Base-by-base conservation (phyloP, 2,888 invertebrate species). In the Tachina fera region DNA sequence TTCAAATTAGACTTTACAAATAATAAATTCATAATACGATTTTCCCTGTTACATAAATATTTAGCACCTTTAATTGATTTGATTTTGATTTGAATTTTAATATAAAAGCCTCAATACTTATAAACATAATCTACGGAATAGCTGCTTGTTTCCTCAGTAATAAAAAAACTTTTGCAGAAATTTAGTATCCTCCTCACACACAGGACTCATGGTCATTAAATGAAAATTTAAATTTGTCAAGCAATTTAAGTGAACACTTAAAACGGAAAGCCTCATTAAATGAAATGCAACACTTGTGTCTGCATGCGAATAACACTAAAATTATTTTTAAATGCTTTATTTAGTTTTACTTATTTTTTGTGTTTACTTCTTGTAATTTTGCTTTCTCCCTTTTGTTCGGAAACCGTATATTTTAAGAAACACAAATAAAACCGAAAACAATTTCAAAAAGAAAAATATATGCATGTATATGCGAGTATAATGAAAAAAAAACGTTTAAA, bases 241-340 rank as follows among this genome's bases (percentile, higher is more conserved):
- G 56, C 47, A 67, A 43, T 80, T 74, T 58, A 65, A 67, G 41
- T 6, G 11, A 49, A 61, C n/a, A 53, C 13, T 63, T 10, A n/a
- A 31, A 72, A 67, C 58, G 74, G 67, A 60, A 80, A 74, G 63
- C 65, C 65, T 74, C 67, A 80, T 74, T 80, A 74, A 41, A 67
- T 43, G 22, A 63, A 49, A 74, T 74, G 58, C 80, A 65, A 72
- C 72, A 80, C 65, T 74, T 67, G 60, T 51, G 49, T 16, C 22
- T 53, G 9, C 10, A 74, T 11, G 31, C 10, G 60, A 39, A 49
- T 51, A 81, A 75, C 61, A 49, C 16, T 16, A 53, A 68, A 61
- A 45, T 70, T 31, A 63, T 61, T 56, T 81, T 76, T 61, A 70
- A 75, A 75, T 61, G 53, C 47, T 82, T 76, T 68, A 68, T 70